Base-by-base conservation (phyloP, 1,140 invertebrate species). In the Pemphigus obesinymphae region DNA sequence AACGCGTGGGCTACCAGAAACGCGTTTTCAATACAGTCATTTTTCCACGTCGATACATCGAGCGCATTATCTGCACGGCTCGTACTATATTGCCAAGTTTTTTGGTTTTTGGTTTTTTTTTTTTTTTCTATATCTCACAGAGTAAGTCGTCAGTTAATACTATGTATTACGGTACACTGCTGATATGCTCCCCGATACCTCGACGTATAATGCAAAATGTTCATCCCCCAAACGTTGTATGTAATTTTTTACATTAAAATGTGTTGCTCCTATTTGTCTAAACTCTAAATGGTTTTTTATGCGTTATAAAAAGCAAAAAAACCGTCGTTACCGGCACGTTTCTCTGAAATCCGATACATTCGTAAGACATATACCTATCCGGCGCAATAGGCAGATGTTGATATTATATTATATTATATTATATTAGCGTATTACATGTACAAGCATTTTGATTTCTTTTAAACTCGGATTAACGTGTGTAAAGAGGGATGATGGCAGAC, bases 331-430 rank as follows among this genome's bases (percentile, higher is more conserved):
- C 5, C 43, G 10, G 43, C 10, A 23, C 37, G 17, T 45, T 26
- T 15, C 40, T 70, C 68, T 45, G 68, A 70, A 70, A 70, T 70
- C 68, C 68, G 68, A 70, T 70, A 70, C 40, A 45, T 26, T 8
- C 7, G 40, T 70, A 20, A 26, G 23, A 17, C 26, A 13, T 15
- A 43, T 26, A 45, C 26, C 17, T 4, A 15, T 29, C 15, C 15
- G 17, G 43, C n/a, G n/a, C n/a, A n/a, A n/a, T n/a, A 13, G 26
- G 31, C 45, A 73, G 45, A 63, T 63, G 58, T 17, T 29, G 20
- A 26, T 45, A 23, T 43, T 15, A 70, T 29, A 26, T 45, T 70
- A 31, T 45, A 26, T 10, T n/a, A 31, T 72, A 72, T 48, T 72
- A 29, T 72, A 72, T 72, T 70, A 70, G 63, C 63, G 63, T 68